Base-by-base conservation (phyloP, 2,113 vertebrate species). In the Elachura formosa region DNA sequence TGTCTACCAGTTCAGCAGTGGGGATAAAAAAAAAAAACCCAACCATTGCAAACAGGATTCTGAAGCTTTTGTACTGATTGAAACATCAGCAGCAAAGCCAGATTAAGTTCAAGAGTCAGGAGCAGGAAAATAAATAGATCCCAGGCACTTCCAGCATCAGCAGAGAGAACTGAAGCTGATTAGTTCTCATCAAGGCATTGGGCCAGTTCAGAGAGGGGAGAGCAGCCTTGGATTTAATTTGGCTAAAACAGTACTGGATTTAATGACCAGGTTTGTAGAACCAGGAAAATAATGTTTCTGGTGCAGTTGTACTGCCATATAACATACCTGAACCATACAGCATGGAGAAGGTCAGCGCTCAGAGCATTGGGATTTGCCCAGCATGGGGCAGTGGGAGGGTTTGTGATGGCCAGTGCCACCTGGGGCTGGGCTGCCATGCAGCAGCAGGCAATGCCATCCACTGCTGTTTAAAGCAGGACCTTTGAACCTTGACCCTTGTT, bases 1-100 rank as follows among this genome's bases (percentile, higher is more conserved):
- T 96, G 95, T 95, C 97, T 91, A 71, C 96, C 94, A 97, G 93
- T 94, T 95, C 90, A 93, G 94, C 85, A 36, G 79, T 1, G 58
- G 63, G 67, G 78, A 89, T 49, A 58, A 48, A 69, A 77, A 87
- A 74, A 62, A 4, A 20, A 5, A 8, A n/a, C n/a, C n/a, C 12
- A n/a, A 2, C 1, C 56, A 58, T 51, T 94, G 72, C 74, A 90
- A 96, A 91, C 55, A 80, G 83, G 80, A 81, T 92, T 83, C 92
- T 84, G 55, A 74, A 94, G 78, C 80, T 86, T 86, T 77, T 9
- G 15, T 92, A 91, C 86, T 29, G 75, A 96, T 19, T 92, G 95
- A 95, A 95, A 73, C 82, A 96, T 88, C 89, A 96, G 81, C 59
- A 94, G 82, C 62, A 84, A 88, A 81, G 84, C 74, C 88, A 92